A percentile compares a stretch with the other conserved stretches of the same genome.
phyloP scores from a whole-genome alignment of 1,140 invertebrate species.

The Magallana ariakensis region DNA sequence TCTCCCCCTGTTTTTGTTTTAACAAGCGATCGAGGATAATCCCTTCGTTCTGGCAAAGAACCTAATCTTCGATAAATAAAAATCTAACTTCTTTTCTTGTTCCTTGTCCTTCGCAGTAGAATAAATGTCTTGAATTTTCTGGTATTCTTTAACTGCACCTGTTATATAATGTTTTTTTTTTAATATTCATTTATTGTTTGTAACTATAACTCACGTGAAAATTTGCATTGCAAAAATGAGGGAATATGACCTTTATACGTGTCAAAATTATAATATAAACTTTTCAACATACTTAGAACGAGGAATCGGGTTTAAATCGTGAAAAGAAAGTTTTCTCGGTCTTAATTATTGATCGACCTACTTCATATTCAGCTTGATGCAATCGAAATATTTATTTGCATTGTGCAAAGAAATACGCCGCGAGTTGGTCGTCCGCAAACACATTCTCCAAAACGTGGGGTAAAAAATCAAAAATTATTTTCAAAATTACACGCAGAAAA shows the following conservation, averaged over 20 bases:
- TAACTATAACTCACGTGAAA: too few species aligned
- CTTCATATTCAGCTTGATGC: neutral
- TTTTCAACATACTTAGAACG: neutral
- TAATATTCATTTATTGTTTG: too few species aligned
- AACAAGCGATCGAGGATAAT: slow-evolving; percentile 10
- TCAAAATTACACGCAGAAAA: too few species aligned
- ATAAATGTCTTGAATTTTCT: too few species aligned
- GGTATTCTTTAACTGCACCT: too few species aligned
- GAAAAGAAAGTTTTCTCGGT: neutral
- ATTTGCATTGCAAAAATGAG: neutral
- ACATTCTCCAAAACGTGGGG: neutral
- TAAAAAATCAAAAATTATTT: too few species aligned
- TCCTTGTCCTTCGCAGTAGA: too few species aligned
- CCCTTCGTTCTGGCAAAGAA: neutral
- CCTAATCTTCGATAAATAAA: neutral
- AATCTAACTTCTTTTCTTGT: too few species aligned
- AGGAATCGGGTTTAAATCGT: neutral
- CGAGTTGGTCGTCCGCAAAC: neutral
- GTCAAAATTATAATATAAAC: slow-evolving; percentile 12
- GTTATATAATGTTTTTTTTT: too few species aligned
- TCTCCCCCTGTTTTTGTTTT: slow-evolving; percentile 27
- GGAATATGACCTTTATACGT: neutral
- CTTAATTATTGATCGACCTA: slow-evolving; percentile 1
- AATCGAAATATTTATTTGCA: neutral
- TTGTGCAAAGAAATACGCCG: neutral